Percentiles rank a stretch among this genome's conserved stretches.
Evolutionary conservation across 2,113 vertebrate species (phyloP).

Genomic region (Seriola quinqueradiata): DNA sequence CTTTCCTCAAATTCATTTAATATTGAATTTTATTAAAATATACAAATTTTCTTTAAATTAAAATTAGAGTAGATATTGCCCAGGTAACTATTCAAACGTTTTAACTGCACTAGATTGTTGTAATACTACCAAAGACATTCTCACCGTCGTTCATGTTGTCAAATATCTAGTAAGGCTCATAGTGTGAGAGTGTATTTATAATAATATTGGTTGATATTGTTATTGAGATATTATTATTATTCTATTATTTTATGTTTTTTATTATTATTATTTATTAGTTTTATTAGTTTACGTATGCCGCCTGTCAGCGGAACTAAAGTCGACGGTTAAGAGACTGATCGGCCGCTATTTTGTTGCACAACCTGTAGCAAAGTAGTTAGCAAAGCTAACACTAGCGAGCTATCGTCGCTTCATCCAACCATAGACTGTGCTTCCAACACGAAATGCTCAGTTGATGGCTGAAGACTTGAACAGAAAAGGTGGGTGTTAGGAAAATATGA

Average conservation of each 20-base stretch:
- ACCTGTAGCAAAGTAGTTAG: conserved; percentile 61
- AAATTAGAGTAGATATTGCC: neutral
- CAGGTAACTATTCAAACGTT: neutral
- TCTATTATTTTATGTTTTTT: neutral
- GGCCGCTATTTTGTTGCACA: conserved; percentile 42
- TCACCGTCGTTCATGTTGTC: neutral
- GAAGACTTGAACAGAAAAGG: neutral
- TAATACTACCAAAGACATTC: neutral
- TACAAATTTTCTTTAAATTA: neutral
- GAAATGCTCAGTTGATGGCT: conserved; percentile 41
- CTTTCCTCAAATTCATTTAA: neutral
- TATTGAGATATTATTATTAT: neutral
- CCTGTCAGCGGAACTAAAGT: conserved; percentile 46
- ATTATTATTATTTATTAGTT: neutral
- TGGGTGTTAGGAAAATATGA: neutral
- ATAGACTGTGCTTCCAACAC: neutral
- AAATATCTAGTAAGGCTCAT: neutral
- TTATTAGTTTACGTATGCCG: neutral
- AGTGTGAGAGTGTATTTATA: too few species aligned
- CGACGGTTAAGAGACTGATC: neutral
- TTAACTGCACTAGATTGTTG: neutral
- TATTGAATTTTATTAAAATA: neutral
- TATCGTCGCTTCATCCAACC: conserved; percentile 10
- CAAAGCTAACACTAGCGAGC: conserved; percentile 49
- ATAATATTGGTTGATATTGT: neutral